A percentile compares a stretch with the other conserved stretches of the same genome.
These are phyloP conservation scores for Ophonus ardosiacus DNA, from an alignment of 2,888 invertebrate species.

Conservation along the genomic window DNA sequence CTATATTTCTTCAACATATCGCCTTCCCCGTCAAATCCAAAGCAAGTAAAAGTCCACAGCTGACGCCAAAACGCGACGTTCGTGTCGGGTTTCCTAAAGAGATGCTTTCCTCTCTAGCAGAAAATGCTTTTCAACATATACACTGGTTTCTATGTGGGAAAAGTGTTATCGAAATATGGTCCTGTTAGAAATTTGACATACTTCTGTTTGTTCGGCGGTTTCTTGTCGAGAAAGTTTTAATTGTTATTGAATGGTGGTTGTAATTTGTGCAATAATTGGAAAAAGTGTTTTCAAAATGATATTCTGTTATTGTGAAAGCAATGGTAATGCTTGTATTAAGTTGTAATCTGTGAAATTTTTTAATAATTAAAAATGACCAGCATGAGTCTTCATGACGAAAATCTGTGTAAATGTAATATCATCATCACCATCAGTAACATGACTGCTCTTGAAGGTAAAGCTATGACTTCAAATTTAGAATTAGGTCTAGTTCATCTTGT, in stretches of 20 bases:
- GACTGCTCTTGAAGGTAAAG: too few relatives aligned
- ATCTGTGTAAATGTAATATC: too few relatives aligned
- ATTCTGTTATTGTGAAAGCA: not conserved
- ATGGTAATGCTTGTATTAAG: not conserved
- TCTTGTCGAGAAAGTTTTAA: slow-evolving; percentile 31
- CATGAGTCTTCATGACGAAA: too few relatives aligned
- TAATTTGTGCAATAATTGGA: slow-evolving; percentile 15
- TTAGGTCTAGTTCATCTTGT: too few relatives aligned
- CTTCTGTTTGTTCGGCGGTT: not conserved
- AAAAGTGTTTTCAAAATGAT: slow-evolving; percentile 12
- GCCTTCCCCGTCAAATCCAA: slow-evolving; percentile 3
- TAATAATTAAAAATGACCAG: too few relatives aligned
- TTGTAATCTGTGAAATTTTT: not conserved
- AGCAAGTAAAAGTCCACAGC: not conserved
- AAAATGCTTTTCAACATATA: slow-evolving; percentile 11
- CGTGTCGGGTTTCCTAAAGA: slow-evolving; percentile 16
- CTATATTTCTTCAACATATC: slow-evolving; percentile 25
- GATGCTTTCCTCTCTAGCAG: slow-evolving; percentile 1
- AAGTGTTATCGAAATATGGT: slow-evolving; percentile 4
- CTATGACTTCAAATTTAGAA: too few relatives aligned
- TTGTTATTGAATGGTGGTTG: slow-evolving; percentile 15
- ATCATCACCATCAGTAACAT: too few relatives aligned
- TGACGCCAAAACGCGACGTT: not conserved
- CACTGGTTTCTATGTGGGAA: not conserved
- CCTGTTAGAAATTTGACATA: slow-evolving; percentile 31